Evolutionary conservation across 2,888 invertebrate genomes (phyloP).

Genomic region (Zhengitettix transpicula): DNA sequence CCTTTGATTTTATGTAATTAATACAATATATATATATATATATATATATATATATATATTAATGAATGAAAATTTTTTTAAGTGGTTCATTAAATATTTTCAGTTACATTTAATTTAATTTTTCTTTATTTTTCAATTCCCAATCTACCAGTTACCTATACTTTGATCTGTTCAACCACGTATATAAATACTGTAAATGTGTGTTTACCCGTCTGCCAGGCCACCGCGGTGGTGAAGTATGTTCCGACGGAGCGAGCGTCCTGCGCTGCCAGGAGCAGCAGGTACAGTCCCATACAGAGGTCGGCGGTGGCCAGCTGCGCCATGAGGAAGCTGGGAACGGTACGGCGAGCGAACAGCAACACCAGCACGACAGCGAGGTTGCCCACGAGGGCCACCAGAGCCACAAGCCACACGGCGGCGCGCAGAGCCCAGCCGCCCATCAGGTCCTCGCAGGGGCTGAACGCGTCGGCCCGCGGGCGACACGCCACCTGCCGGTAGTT

Average conservation of each 20-base stretch:
- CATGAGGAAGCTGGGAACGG: constrained; percentile 42
- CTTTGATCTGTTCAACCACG: too few relatives aligned
- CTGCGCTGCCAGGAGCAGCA: constrained; percentile 40
- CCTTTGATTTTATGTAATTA: too few relatives aligned
- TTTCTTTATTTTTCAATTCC: too few relatives aligned
- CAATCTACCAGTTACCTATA: too few relatives aligned
- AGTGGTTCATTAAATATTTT: too few relatives aligned
- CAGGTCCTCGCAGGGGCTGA: constrained; percentile 47
- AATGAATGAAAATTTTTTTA: too few relatives aligned
- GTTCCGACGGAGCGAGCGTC: constrained; percentile 44
- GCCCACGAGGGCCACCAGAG: constrained; percentile 42
- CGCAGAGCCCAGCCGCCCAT: constrained; percentile 39
- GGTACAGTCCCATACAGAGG: constrained; percentile 46
- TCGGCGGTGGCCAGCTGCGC: constrained; percentile 51
- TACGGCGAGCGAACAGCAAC: constrained; percentile 31
- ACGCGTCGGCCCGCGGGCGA: constrained; percentile 38
- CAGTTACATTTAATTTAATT: too few relatives aligned
- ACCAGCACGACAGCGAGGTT: constrained; percentile 46
- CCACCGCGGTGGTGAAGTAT: constrained; percentile 49
- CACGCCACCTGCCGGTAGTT: constrained; percentile 26
- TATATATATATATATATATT: too few relatives aligned
- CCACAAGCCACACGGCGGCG: constrained; percentile 42
- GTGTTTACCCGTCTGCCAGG: constrained; percentile 43
- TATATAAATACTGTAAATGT: not conserved
- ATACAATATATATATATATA: too few relatives aligned